These are phyloP conservation scores for Nephrocerus scutellatus DNA, from an alignment of 2,888 invertebrate species.

Conservation along the genomic window DNA sequence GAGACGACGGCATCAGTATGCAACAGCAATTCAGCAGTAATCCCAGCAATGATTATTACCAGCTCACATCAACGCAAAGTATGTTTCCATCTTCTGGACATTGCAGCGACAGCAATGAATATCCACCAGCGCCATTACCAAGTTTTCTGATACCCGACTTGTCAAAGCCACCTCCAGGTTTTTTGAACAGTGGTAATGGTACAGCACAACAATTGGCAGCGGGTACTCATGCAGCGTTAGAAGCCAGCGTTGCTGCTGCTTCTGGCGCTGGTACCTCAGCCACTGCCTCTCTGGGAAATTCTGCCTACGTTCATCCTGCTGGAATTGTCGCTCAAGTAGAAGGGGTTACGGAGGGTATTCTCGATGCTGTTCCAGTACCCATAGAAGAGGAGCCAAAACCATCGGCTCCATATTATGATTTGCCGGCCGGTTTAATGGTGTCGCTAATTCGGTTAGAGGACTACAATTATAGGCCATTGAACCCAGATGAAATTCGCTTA, in stretches of 20 bases:
- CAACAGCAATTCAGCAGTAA: conserved; percentile 6
- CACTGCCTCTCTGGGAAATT: no score
- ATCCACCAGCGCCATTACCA: conserved; percentile 45
- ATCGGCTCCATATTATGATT: conserved; percentile 89
- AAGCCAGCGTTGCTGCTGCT: not conserved
- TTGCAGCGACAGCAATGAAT: conserved; percentile 44
- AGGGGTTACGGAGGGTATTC: conserved; percentile 10
- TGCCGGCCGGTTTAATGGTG: conserved; percentile 96
- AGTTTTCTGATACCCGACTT: conserved; percentile 67
- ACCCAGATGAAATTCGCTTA: conserved; percentile 82
- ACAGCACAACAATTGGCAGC: conserved; percentile 17
- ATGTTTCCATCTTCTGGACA: conserved; percentile 51
- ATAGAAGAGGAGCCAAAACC: conserved; percentile 72
- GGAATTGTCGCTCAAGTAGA: conserved; percentile 16
- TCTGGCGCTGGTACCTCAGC: not conserved
- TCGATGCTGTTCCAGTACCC: conserved; percentile 31
- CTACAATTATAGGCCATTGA: conserved; percentile 79
- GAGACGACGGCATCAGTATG: not conserved
- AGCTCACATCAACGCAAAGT: conserved; percentile 20
- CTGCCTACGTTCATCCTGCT: conserved; percentile 22
- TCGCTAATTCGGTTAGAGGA: conserved; percentile 93
- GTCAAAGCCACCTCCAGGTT: conserved; percentile 81
- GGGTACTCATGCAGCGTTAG: no score
- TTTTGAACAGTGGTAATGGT: conserved; percentile 43
- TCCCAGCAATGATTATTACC: conserved; percentile 9